Base-by-base conservation (phyloP, 37 sponge, comb jelly and placozoan species). In the Ephydatia muelleri region DNA sequence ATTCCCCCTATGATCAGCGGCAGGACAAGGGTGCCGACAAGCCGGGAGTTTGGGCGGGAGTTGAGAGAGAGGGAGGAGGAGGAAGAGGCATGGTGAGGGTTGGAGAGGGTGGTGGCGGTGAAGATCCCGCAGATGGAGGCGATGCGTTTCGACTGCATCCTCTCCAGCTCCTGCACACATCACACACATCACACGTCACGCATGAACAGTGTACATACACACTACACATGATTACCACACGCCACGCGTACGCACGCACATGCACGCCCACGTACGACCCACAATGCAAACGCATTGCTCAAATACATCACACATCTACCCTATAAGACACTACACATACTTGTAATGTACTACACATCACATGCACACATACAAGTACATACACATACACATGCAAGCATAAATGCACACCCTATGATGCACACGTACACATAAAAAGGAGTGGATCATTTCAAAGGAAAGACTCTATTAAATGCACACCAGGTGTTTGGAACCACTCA, bases 61-160 rank as follows among this genome's bases (percentile, higher is more conserved):
- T 3, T 5, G 70, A 11, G 13, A 11, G 29, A 36, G 26, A 19
- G 26, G 76, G 26, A 14, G 43, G 1, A 21, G 43, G 16, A 76
- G 43, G 76, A 21, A 0, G 48, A n/a, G 29, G 9, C 19, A 33
- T 37, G 67, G 26, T 29, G 30, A 33, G 71, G 66, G 39, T 76
- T 65, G 6, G 64, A 72, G 27, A 88, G 74, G 12, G 65, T 67
- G 67, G 90, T 26, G 31, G 86, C 72, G 40, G 82, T 49, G 48
- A 93, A 93, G 4, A 75, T 31, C 82, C 89, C 90, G 75, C 93
- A 93, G 21, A 81, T 80, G 22, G 93, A 93, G 16, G 68, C 80
- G 29, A 93, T 77, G 6, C 89, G 78, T 19, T 82, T 80, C 48
- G 67, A 81, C 72, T 86, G 87, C 47, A 79, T 87, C 64, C 86